Evolutionary conservation across 2,888 invertebrate genomes (phyloP).

Genomic region (Entomobrya proxima): DNA sequence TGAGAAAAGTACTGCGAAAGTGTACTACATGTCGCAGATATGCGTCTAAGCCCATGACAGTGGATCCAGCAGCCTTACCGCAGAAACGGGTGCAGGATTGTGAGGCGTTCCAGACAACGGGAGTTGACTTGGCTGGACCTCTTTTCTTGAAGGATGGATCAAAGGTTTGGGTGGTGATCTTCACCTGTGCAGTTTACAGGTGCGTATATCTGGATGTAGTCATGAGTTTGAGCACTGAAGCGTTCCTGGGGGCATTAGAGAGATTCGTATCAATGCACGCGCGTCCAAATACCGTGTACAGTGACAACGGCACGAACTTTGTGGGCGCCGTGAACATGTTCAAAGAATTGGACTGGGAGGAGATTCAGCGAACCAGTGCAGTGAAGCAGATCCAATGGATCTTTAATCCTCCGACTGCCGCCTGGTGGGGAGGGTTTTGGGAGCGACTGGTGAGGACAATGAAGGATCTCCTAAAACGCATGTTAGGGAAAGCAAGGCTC

Average conservation of each 20-base stretch:
- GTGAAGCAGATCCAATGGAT: not conserved
- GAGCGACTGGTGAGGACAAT: too few relatives aligned
- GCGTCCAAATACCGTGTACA: too few relatives aligned
- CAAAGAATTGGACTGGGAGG: not conserved
- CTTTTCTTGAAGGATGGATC: conserved; percentile 74
- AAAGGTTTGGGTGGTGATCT: conserved; percentile 76
- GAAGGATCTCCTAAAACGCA: too few relatives aligned
- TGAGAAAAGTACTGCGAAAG: too few relatives aligned
- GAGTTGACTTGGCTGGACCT: conserved; percentile 77
- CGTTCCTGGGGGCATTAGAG: not conserved
- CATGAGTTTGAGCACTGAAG: not conserved
- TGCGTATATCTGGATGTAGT: conserved; percentile 76
- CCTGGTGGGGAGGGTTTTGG: too few relatives aligned
- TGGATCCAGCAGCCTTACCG: not conserved
- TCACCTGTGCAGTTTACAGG: conserved; percentile 77
- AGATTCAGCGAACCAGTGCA: not conserved
- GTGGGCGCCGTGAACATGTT: conserved; percentile 62
- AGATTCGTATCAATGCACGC: not conserved
- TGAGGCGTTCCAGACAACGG: conserved; percentile 73
- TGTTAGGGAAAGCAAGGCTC: too few relatives aligned
- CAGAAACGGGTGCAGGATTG: not conserved
- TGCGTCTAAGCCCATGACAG: too few relatives aligned
- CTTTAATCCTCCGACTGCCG: not conserved
- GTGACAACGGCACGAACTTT: too few relatives aligned
- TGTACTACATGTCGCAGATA: too few relatives aligned